These are phyloP conservation scores for Ellobius talpinus DNA, from an alignment of 2,113 vertebrate species.

Conservation along the genomic window DNA sequence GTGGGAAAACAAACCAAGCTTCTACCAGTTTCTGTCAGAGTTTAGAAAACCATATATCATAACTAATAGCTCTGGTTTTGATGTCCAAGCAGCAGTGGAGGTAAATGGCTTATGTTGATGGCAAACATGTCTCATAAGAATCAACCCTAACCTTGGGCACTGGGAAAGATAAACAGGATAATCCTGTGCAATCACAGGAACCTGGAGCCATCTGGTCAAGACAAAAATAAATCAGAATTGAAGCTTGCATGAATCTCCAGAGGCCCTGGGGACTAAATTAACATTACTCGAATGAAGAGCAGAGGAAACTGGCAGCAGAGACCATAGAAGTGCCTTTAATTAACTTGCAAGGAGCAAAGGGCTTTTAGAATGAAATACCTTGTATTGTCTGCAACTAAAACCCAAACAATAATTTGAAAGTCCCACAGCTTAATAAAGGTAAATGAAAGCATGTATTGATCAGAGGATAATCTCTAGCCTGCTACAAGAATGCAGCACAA, in stretches of 20 bases:
- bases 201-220: conserved; percentile 84
- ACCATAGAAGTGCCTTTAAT: conserved; percentile 73
- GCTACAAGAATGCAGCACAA: conserved; percentile 33
- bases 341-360: conserved; percentile 69
- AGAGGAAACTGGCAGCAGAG: conserved; percentile 69
- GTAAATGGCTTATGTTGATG: conserved; percentile 78
- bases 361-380: conserved; percentile 48
- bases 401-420: background rate
- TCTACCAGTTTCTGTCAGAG: conserved; percentile 65
- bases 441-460: conserved; percentile 53
- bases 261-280: conserved; percentile 79
- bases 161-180: conserved; percentile 85
- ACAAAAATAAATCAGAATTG: conserved; percentile 86
- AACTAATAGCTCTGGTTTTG: conserved; percentile 80
- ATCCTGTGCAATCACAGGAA: conserved; percentile 83
- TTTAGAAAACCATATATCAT: conserved; percentile 80
- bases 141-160: conserved; percentile 81
- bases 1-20: conserved; percentile 72
- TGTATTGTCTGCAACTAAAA: conserved; percentile 17
- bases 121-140: conserved; percentile 82
- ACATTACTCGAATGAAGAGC: conserved; percentile 64
- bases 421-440: conserved; percentile 57
- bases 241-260: conserved; percentile 81
- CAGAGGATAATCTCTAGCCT: conserved; percentile 37
- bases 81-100: conserved; percentile 80